Evolutionary conservation across 2,113 vertebrate genomes (phyloP), one percentile per base, ranked within the genome.

Genomic region (Rhizomys pruinosus): DNA sequence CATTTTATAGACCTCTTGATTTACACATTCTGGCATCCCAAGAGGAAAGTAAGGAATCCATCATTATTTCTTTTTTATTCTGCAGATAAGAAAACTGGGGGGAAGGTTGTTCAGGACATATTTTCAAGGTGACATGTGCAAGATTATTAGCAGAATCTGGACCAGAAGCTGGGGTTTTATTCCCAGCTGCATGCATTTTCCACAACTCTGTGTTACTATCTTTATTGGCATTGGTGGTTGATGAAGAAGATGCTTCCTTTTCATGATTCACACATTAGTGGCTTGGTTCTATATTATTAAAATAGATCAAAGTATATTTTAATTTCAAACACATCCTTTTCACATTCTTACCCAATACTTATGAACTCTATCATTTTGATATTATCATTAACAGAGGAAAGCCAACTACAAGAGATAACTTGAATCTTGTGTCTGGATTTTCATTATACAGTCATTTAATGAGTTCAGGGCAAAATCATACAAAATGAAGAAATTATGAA

Each of bases 291-390:
- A 10, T 79, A 87, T 59, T 88, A 63, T 63, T 92, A 87, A 93
- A 88, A 78, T 47, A 90, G 34, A 5, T 79, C 47, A 93, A 85
- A 90, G n/a, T 79, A 61, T 92, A 82, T 63, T 91, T 94, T 80
- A 84, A 76, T 37, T 20, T 94, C 63, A 82, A 84, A 61, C 34
- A 34, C 52, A 76, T 37, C 69, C 22, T 72, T 78, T 84, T 91
- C 27, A 90, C 44, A 61, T 59, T 71, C 69, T 92, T 96, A 80
- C 25, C 15, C 37, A 72, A 76, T 66, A 90, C 23, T 68, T 32
- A 84, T 85, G 34, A 64, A 64, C 37, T 71, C 84, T 44, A 81
- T 86, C 55, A 86, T 32, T 52, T 27, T 64, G 25, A 90, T 71
- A 61, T 10, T 57, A 12, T 90, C 92, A 92, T 37, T 76, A 64